phyloP scores from a whole-genome alignment of 1,140 invertebrate genomes.

The Drosophila leontia region DNA sequence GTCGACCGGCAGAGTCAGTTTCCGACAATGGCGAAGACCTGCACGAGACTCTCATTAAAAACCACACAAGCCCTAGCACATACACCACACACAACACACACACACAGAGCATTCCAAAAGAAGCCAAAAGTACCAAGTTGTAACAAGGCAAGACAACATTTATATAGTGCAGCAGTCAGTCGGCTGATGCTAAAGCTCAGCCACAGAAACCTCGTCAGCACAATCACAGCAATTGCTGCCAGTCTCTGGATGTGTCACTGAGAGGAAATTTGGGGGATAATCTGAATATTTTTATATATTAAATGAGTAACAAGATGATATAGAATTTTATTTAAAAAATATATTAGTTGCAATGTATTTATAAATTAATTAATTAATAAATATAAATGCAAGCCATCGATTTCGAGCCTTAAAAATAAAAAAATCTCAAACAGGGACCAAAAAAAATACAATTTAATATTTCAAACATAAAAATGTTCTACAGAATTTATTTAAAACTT shows the following conservation, averaged over 20 bases:
- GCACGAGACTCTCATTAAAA: conserved; percentile 81
- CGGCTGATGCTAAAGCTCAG: conserved; percentile 28
- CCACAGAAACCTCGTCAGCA: conserved; percentile 46
- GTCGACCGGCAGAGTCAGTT: conserved; percentile 50
- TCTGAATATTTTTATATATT: not conserved
- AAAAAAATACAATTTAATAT: not conserved
- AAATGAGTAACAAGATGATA: not conserved
- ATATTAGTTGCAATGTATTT: not conserved
- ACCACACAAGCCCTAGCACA: conserved; percentile 40
- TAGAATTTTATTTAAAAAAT: not conserved
- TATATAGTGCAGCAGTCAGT: conserved; percentile 55
- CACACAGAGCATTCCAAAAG: conserved; percentile 35
- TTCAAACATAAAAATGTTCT: not conserved
- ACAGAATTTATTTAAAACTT: not conserved
- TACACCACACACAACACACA: not conserved
- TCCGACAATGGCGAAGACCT: conserved; percentile 58
- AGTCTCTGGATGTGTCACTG: conserved; percentile 26
- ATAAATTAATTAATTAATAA: not conserved
- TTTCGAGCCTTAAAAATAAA: too few relatives aligned
- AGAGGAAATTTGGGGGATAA: not conserved
- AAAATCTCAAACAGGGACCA: too few relatives aligned
- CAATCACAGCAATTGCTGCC: conserved; percentile 69
- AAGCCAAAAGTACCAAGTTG: conserved; percentile 73
- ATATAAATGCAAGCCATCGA: not conserved
- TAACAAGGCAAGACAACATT: conserved; percentile 50